phyloP scores from a whole-genome alignment of 2,113 vertebrate species.

The Pipra filicauda region DNA sequence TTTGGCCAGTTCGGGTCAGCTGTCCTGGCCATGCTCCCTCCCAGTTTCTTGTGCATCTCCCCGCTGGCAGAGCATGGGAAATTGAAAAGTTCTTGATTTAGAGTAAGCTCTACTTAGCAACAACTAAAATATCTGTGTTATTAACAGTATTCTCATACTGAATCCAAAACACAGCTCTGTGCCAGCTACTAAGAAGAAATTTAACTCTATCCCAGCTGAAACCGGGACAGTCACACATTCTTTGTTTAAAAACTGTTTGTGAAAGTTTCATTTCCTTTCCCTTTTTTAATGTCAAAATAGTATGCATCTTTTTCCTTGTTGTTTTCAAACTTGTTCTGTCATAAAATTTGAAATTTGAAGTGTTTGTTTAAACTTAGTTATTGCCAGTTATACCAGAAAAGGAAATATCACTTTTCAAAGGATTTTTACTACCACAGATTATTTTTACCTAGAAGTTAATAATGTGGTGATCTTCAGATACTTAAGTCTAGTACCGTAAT shows the following conservation, averaged over 20 bases:
- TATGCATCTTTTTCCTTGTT: background rate
- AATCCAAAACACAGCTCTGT: background rate
- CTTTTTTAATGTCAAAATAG: background rate
- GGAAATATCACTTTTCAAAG: background rate
- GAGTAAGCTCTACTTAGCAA: background rate
- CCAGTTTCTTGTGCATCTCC: background rate
- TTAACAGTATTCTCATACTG: background rate
- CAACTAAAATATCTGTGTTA: background rate
- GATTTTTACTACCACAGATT: background rate
- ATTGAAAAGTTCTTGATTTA: background rate
- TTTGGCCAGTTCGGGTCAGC: background rate
- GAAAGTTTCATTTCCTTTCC: background rate
- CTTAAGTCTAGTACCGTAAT: background rate
- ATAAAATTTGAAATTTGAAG: background rate
- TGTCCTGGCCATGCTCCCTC: background rate
- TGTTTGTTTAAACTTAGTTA: background rate
- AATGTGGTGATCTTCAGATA: background rate
- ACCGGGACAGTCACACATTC: background rate
- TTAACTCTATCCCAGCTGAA: background rate
- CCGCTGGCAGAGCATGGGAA: background rate
- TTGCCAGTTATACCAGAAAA: background rate
- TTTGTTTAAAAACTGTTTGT: background rate
- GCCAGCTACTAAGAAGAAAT: background rate
- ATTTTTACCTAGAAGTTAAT: background rate
- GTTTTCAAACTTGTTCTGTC: background rate